These are phyloP conservation scores for Drosophila burlai DNA, from an alignment of 1,140 invertebrate genomes.

Conservation along the genomic window DNA sequence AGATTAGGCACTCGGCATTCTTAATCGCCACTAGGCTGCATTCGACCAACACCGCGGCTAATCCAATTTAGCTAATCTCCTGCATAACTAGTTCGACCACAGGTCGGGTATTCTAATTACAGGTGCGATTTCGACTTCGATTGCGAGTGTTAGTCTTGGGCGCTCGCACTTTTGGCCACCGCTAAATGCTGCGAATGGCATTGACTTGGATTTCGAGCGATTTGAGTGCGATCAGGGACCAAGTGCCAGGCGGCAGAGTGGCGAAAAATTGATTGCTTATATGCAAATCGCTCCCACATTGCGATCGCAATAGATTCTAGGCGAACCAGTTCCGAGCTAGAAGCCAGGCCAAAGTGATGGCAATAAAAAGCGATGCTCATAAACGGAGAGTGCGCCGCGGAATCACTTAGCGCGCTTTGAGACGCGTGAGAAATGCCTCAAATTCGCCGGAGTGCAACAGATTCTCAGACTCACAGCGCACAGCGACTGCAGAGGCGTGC, in stretches of 20 bases:
- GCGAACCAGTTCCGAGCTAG: slow-evolving; percentile 36
- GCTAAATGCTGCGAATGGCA: slow-evolving; percentile 42
- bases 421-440: slow-evolving; percentile 48
- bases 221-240: slow-evolving; percentile 35
- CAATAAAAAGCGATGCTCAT: slow-evolving; percentile 47
- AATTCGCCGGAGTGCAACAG: slow-evolving; percentile 20
- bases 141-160: slow-evolving; percentile 2
- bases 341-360: slow-evolving; percentile 13
- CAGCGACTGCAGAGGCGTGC: slow-evolving; percentile 45
- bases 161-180: slow-evolving; percentile 37
- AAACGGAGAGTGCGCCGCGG: slow-evolving; percentile 31
- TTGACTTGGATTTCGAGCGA: slow-evolving; percentile 46
- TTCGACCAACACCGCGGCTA: slow-evolving; percentile 15
- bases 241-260: slow-evolving; percentile 37
- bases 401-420: slow-evolving; percentile 47
- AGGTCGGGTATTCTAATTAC: slow-evolving; percentile 50
- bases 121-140: slow-evolving; percentile 28
- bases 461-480: slow-evolving; percentile 34
- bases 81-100: slow-evolving; percentile 47
- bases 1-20: slow-evolving; percentile 47
- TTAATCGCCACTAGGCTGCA: slow-evolving; percentile 22
- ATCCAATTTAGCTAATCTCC: slow-evolving; percentile 52
- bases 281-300: slow-evolving; percentile 54
- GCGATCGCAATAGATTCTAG: slow-evolving; percentile 39
- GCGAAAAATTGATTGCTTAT: slow-evolving; percentile 28